Base-by-base conservation (phyloP, 2,797 vertebrate genomes). In the Valencia hispanica region DNA sequence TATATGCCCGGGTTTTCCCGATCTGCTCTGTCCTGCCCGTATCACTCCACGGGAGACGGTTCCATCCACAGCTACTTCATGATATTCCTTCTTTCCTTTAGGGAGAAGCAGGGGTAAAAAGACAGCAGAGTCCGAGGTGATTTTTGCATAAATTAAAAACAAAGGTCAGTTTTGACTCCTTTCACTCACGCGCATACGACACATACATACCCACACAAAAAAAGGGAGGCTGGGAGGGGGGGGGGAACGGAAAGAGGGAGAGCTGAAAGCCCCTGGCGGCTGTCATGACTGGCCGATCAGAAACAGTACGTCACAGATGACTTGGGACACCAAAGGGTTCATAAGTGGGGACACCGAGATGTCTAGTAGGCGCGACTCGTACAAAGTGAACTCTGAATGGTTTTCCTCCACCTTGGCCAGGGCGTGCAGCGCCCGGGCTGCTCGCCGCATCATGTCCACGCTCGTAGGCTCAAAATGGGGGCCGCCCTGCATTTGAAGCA, bases 81-180 rank as follows among this genome's bases (percentile, higher is more conserved):
- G 94, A 94, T 90, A 89, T 95, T 93, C 94, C 90, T 96, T 97
- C 94, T 90, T 96, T 97, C 96, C 95, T 97, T 97, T 87, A 94
- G 96, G 96, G 96, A 96, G 95, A 97, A 96, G 96, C 95, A 94
- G 91, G 94, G 88, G 88, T 82, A 92, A 94, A 93, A 91, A 96
- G 96, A 97, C 95, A 96, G 96, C 97, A 97, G 96, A 98, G 97
- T 99, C 96, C 96, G 96, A 98, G 97, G 97, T 98, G 97, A 97
- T 97, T 99, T n/a, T 99, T 99, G 97, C 97, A 99, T 99, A 99
- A 99, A 99, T 98, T 93, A 99, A 98, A 98, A 96, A 93, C 65
- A 89, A 89, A 77, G 83, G 87, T 96, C 97, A 96, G 39, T 96
- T 94, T 94, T 89, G 96, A 95, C 96, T 93, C 85, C 96, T 95